Percentiles rank a stretch among this genome's conserved stretches.
Conservation (phyloP, 2,797 vertebrate genomes). For the Sebastes steindachneri region DNA sequence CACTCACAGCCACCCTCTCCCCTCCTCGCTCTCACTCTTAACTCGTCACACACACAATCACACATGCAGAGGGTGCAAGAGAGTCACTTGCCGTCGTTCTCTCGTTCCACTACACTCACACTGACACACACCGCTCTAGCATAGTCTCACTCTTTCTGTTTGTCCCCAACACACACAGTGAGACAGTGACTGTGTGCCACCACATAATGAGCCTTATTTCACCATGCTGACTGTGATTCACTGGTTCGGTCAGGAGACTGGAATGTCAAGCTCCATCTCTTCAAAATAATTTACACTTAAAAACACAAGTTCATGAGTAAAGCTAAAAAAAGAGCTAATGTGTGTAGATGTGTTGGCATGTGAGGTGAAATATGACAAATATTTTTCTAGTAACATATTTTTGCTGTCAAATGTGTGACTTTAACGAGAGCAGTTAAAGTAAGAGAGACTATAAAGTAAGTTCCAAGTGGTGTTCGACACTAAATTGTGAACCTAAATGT, state of each 20-base stretch:
- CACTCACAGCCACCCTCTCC: conserved; percentile 10
- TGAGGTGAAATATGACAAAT: background rate
- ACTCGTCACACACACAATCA: conserved; percentile 51
- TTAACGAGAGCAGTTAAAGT: background rate
- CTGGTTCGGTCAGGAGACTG: conserved; percentile 43
- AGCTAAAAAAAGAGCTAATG: background rate
- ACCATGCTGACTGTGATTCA: conserved; percentile 61
- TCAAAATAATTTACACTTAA: conserved; percentile 15
- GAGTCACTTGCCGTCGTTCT: conserved; percentile 44
- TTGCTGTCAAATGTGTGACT: background rate
- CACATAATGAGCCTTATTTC: conserved; percentile 58
- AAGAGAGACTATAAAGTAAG: background rate
- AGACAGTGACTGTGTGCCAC: conserved; percentile 21
- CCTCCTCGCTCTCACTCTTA: background rate
- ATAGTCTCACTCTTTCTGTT: conserved; percentile 23
- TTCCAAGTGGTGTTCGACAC: background rate
- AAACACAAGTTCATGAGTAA: background rate
- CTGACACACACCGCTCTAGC: background rate
- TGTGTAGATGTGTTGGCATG: background rate
- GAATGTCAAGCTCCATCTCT: conserved; percentile 37
- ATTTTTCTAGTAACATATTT: background rate
- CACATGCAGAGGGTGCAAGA: conserved; percentile 52
- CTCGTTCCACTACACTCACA: conserved; percentile 22
- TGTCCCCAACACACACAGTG: background rate
- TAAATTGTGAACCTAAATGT: background rate